A percentile compares a stretch with the other conserved stretches of the same genome.
Conservation (phyloP, 2,888 invertebrate species). For the Calameuta filiformis region DNA sequence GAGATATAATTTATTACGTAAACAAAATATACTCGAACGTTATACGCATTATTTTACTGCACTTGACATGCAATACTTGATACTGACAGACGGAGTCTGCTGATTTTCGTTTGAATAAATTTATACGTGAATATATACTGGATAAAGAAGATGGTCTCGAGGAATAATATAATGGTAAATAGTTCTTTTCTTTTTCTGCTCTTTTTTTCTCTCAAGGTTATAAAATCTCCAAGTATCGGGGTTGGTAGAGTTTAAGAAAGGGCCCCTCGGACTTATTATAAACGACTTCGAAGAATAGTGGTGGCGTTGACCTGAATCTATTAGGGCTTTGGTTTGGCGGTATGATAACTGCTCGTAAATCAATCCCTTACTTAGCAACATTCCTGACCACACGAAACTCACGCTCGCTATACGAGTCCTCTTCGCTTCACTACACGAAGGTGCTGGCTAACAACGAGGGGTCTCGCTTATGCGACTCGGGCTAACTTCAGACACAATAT, state of each 20-base stretch:
- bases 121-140: not conserved
- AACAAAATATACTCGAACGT: not conserved
- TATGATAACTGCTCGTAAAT: slow-evolving; percentile 50
- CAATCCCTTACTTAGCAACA: slow-evolving; percentile 46
- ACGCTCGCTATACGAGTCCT: slow-evolving; percentile 5
- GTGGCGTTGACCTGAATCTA: slow-evolving; percentile 54
- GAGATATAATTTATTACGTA: not conserved
- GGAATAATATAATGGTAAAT: slow-evolving; percentile 36
- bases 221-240: not conserved
- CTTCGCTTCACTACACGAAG: not conserved
- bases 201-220: not conserved
- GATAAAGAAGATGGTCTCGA: slow-evolving; percentile 20
- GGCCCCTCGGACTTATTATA: slow-evolving; percentile 41
- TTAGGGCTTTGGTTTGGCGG: slow-evolving; percentile 46
- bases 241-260: not conserved
- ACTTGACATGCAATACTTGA: not conserved
- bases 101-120: not conserved
- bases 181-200: not conserved
- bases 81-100: not conserved
- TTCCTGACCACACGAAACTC: slow-evolving; percentile 38
- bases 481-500: not conserved
- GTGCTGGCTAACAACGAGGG: not conserved
- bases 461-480: not conserved
- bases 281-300: slow-evolving; percentile 46
- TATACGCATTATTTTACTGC: not conserved